phyloP scores from a whole-genome alignment of 2,797 vertebrate genomes.

The Anguilla anguilla region DNA sequence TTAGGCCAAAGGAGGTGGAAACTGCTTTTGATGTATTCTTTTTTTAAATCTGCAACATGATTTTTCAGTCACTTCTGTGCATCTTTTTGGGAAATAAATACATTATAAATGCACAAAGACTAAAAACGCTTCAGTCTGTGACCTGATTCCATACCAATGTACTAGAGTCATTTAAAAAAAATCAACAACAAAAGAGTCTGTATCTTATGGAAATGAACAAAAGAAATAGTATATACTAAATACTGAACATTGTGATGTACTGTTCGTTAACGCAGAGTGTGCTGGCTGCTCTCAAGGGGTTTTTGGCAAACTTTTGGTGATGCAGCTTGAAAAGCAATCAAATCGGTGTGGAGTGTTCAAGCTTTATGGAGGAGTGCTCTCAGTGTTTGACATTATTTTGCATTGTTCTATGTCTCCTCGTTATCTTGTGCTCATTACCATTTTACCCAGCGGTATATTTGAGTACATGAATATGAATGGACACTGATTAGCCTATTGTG shows the following conservation, averaged over 20 bases:
- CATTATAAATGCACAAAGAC: not conserved
- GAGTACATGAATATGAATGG: constrained; percentile 41
- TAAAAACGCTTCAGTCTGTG: not conserved
- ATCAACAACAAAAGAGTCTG: not conserved
- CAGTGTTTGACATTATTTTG: not conserved
- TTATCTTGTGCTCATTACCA: constrained; percentile 32
- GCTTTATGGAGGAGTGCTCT: not conserved
- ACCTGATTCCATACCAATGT: not conserved
- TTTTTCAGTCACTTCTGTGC: not conserved
- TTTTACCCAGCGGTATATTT: constrained; percentile 30
- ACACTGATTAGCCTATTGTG: constrained; percentile 40
- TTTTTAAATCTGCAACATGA: too few relatives aligned
- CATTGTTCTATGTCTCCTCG: not conserved
- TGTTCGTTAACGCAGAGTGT: not conserved
- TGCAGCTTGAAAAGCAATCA: not conserved
- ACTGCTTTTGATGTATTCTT: too few relatives aligned
- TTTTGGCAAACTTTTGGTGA: not conserved
- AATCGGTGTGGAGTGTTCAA: not conserved
- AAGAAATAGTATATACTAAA: not conserved
- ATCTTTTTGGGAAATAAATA: not conserved
- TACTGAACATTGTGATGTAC: not conserved
- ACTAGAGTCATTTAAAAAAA: not conserved
- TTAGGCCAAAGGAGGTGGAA: too few relatives aligned
- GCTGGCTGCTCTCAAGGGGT: not conserved
- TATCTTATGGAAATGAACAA: not conserved